Base-by-base conservation (phyloP, 2,888 invertebrate species). In the Dasypogon diadema region DNA sequence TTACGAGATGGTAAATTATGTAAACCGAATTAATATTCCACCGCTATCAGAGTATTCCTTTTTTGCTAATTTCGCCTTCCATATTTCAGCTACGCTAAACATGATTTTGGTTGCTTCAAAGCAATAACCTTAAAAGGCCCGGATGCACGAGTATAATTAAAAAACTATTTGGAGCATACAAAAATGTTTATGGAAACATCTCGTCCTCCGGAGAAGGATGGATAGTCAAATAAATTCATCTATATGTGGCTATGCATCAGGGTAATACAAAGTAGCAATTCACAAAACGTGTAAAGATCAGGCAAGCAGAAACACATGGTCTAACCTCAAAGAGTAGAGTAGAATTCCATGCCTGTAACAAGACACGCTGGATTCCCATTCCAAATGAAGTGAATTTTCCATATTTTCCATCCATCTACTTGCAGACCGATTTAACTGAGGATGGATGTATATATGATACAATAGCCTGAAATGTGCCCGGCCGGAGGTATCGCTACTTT, bases 81-180 rank as follows among this genome's bases (percentile, higher is more conserved):
- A 34, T 30, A 21, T 10, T 60, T 42, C 18, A 24, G 8, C 22
- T 2, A 37, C n/a, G 42, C 42, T 42, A 42, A 37, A 18, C 37
- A 18, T 21, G 12, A 42, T 37, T 60, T 16, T 34, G 4, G 37
- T 12, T 60, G 60, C 37, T 60, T 21, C 18, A 34, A 34, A 60
- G 60, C 60, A 60, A 60, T 60, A 60, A 60, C 37, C 21, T 37
- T 60, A 60, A 60, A 60, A 60, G 60, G 21, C 12, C 60, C 34
- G 21, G 37, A 60, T 60, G 60, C 30, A 37, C 37, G 60, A 34
- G 18, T 16, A 60, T 60, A 65, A 48, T 65, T 65, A 65, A 65
- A 65, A 65, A 46, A 46, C 46, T 65, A 65, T 65, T 65, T 65
- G 65, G 65, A 46, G 24, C 46, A 65, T 42, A 65, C 65, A 46